Percentiles rank a stretch among this genome's conserved stretches.
Evolutionary conservation across 2,888 invertebrate species (phyloP).

Genomic region (Drosophila stalkeri): DNA sequence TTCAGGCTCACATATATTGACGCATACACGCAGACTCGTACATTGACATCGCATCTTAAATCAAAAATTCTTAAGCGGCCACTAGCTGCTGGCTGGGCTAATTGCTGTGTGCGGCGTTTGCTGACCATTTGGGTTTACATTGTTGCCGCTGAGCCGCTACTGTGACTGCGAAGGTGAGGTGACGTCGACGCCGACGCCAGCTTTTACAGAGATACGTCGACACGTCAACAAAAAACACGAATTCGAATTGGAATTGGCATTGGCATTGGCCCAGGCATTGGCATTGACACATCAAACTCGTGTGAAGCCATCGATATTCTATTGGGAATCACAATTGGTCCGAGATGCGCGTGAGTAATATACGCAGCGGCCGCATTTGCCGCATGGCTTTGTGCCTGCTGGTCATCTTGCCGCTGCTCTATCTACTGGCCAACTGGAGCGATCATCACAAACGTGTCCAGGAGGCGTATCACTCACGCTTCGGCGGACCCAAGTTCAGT

Average conservation of each 20-base stretch:
- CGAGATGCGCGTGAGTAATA: slow-evolving; percentile 87
- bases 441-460: slow-evolving; percentile 85
- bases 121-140: slow-evolving; percentile 31
- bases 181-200: slow-evolving; percentile 12
- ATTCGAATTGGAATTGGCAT: slow-evolving; percentile 3
- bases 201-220: slow-evolving; percentile 14
- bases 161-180: slow-evolving; percentile 1
- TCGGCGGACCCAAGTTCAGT: slow-evolving; percentile 69
- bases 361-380: slow-evolving; percentile 87
- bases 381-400: slow-evolving; percentile 86
- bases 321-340: not conserved
- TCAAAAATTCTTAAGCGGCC: slow-evolving; percentile 31
- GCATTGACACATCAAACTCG: not conserved
- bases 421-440: slow-evolving; percentile 88
- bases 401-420: slow-evolving; percentile 87
- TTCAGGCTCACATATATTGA: slow-evolving; percentile 30
- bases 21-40: slow-evolving; percentile 28
- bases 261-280: not conserved
- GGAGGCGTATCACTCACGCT: slow-evolving; percentile 79
- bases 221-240: slow-evolving; percentile 44
- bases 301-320: not conserved
- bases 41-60: slow-evolving; percentile 35
- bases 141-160: slow-evolving; percentile 26
- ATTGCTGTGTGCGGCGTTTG: slow-evolving; percentile 31
- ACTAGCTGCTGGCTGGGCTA: slow-evolving; percentile 20